A percentile compares a stretch with the other conserved stretches of the same genome.
These are phyloP conservation scores for Dolichomitus sp. DNA, from an alignment of 2,888 invertebrate species.

Conservation along the genomic window DNA sequence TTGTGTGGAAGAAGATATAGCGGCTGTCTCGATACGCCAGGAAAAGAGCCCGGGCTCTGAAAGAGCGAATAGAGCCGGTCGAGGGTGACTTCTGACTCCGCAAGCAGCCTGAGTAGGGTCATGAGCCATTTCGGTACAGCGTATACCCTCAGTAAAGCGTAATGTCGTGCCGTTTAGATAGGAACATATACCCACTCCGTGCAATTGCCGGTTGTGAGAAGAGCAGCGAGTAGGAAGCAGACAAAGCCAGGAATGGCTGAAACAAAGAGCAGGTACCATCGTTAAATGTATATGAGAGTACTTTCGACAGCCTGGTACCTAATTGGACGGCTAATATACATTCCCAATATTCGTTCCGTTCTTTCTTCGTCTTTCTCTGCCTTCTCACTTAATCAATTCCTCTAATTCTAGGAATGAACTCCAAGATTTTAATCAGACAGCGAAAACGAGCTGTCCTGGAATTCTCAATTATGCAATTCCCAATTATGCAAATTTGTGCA, in stretches of 20 bases:
- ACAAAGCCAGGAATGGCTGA: slow-evolving; percentile 25
- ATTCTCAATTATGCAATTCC: background rate
- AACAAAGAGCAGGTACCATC: slow-evolving; percentile 21
- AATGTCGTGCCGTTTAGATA: slow-evolving; percentile 55
- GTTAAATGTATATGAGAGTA: slow-evolving; percentile 42
- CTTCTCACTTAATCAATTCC: slow-evolving; percentile 21
- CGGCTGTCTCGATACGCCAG: slow-evolving; percentile 4
- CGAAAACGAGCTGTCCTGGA: background rate
- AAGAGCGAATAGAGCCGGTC: slow-evolving; percentile 36
- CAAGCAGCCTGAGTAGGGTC: slow-evolving; percentile 15
- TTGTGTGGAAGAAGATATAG: slow-evolving; percentile 5
- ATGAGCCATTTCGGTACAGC: slow-evolving; percentile 47
- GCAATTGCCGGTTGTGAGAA: slow-evolving; percentile 40
- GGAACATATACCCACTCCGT: slow-evolving; percentile 37
- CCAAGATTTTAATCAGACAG: background rate
- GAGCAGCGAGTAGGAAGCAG: background rate
- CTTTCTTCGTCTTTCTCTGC: background rate
- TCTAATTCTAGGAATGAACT: slow-evolving; percentile 3
- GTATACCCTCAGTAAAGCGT: slow-evolving; percentile 38
- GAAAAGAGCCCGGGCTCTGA: slow-evolving; percentile 1
- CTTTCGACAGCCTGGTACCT: slow-evolving; percentile 29
- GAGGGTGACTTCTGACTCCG: slow-evolving; percentile 32
- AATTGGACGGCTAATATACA: slow-evolving; percentile 52
- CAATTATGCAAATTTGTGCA: background rate
- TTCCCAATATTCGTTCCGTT: slow-evolving; percentile 31